phyloP scores from a whole-genome alignment of 2,113 vertebrate species.

The Ceyx melanurus region DNA sequence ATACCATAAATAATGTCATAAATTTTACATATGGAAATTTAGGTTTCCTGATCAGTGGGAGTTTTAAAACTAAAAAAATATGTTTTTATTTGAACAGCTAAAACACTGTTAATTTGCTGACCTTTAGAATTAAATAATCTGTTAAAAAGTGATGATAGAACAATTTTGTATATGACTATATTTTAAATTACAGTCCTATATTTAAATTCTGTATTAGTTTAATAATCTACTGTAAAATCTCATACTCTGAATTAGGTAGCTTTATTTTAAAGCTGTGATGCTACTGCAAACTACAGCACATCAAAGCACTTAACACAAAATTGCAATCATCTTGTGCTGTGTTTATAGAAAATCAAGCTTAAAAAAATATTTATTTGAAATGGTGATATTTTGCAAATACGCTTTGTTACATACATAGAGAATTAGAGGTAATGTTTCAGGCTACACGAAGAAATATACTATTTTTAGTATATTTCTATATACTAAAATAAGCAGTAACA shows the following conservation, averaged over 20 bases:
- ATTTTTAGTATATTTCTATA: no score
- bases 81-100: not conserved
- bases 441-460: not conserved
- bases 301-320: slow-evolving; percentile 13
- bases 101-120: not conserved
- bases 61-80: not conserved
- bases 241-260: not conserved
- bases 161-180: not conserved
- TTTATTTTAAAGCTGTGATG: not conserved
- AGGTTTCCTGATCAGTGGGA: not conserved
- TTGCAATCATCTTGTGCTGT: not conserved
- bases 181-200: not conserved
- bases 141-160: not conserved
- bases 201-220: not conserved
- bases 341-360: slow-evolving; percentile 8
- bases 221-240: not conserved
- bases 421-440: not conserved
- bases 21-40: not conserved
- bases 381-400: not conserved
- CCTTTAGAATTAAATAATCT: not conserved
- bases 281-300: not conserved
- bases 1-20: not conserved
- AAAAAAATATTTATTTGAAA: not conserved
- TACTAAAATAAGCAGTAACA: not conserved
- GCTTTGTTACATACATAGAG: not conserved